A percentile compares a stretch with the other conserved stretches of the same genome.
phyloP scores from a whole-genome alignment of 2,113 vertebrate species.

The Orthochromis indermauri region DNA sequence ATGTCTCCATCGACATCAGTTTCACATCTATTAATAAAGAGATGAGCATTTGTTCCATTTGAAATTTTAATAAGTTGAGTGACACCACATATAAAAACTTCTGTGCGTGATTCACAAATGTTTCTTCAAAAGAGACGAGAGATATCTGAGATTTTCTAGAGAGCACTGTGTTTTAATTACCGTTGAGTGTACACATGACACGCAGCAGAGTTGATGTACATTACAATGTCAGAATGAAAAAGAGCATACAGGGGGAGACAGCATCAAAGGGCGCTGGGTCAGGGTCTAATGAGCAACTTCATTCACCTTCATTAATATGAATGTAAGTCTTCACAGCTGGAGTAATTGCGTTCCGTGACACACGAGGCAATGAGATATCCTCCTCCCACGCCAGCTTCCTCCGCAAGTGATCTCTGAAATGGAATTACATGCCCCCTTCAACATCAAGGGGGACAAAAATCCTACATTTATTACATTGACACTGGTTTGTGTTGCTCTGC shows the following conservation, averaged over 20 bases:
- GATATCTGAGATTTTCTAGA: not conserved
- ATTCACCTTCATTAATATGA: not conserved
- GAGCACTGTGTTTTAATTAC: constrained; percentile 5
- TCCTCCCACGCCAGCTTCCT: constrained; percentile 26
- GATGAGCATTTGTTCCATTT: not conserved
- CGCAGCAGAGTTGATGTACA: not conserved
- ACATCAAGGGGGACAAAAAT: not conserved
- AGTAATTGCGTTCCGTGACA: constrained; percentile 16
- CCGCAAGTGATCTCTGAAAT: not conserved
- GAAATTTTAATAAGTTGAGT: not conserved
- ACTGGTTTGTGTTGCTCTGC: not conserved
- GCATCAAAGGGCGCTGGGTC: constrained; percentile 16
- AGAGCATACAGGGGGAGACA: not conserved
- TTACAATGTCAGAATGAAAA: not conserved
- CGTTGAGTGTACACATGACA: not conserved
- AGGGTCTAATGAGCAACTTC: constrained; percentile 26
- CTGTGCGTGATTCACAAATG: not conserved
- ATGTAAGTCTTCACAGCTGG: constrained; percentile 8
- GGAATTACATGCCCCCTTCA: not conserved
- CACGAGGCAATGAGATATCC: not conserved
- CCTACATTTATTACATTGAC: not conserved
- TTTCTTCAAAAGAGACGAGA: not conserved
- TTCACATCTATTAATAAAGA: not conserved
- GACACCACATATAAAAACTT: not conserved
- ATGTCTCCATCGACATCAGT: not conserved